Base-by-base conservation (phyloP, 1,140 invertebrate genomes). In the Spodoptera litura region DNA sequence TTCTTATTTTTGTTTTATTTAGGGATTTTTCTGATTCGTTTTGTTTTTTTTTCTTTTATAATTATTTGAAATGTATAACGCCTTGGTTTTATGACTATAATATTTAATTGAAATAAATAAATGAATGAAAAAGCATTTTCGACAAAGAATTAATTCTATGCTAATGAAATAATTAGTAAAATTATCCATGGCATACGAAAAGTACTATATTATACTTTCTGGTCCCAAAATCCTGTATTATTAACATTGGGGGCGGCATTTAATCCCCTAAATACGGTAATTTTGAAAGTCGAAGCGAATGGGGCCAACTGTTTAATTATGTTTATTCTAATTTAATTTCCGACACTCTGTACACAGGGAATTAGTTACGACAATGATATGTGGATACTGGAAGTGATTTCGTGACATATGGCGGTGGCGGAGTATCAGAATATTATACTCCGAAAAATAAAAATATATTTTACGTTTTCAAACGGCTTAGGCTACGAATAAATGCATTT, bases 311-410 rank as follows among this genome's bases (percentile, higher is more conserved):
- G 82, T 81, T 88, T 89, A 84, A 87, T 88, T 88, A 88, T 87
- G 83, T 87, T 89, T 89, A 87, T 89, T 87, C 81, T 86, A 86
- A 89, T 88, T 88, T 88, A 87, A 88, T 86, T 88, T 84, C 81
- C 82, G 78, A 83, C 84, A 83, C 81, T 83, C 75, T 81, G 78
- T 81, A 82, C 75, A 76, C 79, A 52, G 64, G 56, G 81, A 77
- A 56, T 68, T 77, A 75, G 49, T 61, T 64, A 49, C 52, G 20
- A 61, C 71, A 35, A 56, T 53, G 25, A 31, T 71, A 31, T 56
- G 68, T 71, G 31, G n/a, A 8, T 3, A 12, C 68, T 71, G 31
- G 68, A 71, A 38, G 52, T 20, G 38, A 44, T 44, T 44, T 8
- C 9, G 1, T 44, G 38, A 8, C 38, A 9, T 44, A 44, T 44